These are phyloP conservation scores for Pelecanoides urinatrix DNA, from an alignment of 2,113 vertebrate species.

Conservation along the genomic window DNA sequence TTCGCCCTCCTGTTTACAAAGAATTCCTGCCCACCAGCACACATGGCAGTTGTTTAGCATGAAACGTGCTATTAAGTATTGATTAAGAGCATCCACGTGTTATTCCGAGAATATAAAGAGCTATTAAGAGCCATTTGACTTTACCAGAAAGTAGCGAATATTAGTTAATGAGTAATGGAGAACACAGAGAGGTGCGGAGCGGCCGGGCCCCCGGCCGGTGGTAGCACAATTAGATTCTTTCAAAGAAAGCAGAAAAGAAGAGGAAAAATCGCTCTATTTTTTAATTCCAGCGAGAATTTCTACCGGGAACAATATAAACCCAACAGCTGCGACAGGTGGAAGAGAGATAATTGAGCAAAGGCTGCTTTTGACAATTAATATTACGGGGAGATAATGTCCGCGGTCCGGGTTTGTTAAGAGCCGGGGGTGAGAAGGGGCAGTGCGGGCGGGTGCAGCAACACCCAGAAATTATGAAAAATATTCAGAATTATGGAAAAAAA, in stretches of 20 bases:
- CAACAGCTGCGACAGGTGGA: slow-evolving; percentile 48
- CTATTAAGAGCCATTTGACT: slow-evolving; percentile 55
- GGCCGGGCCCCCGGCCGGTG: not conserved
- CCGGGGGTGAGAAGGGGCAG: not conserved
- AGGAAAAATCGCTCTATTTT: slow-evolving; percentile 3
- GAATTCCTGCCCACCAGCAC: not conserved
- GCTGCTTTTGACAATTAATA: slow-evolving; percentile 58
- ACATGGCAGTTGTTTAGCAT: not conserved
- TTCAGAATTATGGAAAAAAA: not conserved
- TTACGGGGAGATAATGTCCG: slow-evolving; percentile 8
- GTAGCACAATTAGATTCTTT: not conserved
- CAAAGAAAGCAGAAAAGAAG: slow-evolving; percentile 8
- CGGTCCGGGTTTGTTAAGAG: not conserved
- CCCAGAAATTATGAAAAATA: not conserved
- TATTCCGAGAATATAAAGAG: slow-evolving; percentile 46
- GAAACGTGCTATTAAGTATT: slow-evolving; percentile 38
- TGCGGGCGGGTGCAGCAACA: not conserved
- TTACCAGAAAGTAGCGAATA: slow-evolving; percentile 39
- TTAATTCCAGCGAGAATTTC: slow-evolving; percentile 37
- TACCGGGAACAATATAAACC: not conserved
- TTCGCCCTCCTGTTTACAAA: not conserved
- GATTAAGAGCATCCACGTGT: slow-evolving; percentile 50
- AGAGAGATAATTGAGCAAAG: slow-evolving; percentile 44
- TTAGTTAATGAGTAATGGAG: slow-evolving; percentile 42
- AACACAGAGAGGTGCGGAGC: not conserved